phyloP scores from a whole-genome alignment of 1,140 invertebrate species.

The Paraescarpia echinospica region DNA sequence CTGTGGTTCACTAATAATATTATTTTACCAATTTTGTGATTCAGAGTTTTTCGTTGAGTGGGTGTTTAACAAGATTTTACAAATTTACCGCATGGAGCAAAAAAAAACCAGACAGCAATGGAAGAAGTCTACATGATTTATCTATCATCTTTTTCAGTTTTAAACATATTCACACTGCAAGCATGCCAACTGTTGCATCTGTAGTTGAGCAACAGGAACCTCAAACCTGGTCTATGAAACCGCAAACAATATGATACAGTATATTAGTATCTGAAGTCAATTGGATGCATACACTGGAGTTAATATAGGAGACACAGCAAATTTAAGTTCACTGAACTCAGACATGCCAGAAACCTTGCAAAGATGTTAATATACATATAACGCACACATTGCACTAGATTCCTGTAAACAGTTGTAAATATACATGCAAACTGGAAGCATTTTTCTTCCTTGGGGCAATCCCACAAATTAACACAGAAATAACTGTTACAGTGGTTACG shows the following conservation, averaged over 20 bases:
- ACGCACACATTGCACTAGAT: neutral
- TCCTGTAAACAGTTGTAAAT: neutral
- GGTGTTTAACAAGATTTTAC: too few relatives aligned
- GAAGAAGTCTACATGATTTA: too few relatives aligned
- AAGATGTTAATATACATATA: neutral
- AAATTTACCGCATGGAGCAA: too few relatives aligned
- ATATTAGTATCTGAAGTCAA: neutral
- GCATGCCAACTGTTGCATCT: too few relatives aligned
- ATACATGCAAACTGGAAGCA: neutral
- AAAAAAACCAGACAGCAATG: too few relatives aligned
- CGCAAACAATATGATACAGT: neutral
- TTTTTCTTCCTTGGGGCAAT: neutral
- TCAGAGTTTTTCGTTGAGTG: too few relatives aligned
- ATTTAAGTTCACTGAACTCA: neutral
- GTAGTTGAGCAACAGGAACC: too few relatives aligned
- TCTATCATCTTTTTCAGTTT: too few relatives aligned
- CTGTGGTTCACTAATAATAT: too few relatives aligned
- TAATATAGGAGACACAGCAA: neutral
- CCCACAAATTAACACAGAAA: neutral
- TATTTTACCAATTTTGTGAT: too few relatives aligned
- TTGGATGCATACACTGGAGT: neutral
- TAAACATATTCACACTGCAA: too few relatives aligned
- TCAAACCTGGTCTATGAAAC: neutral
- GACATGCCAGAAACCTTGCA: neutral
- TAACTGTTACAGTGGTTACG: neutral